A percentile compares a stretch with the other conserved stretches of the same genome.
Conservation (phyloP, 2,797 vertebrate species). For the Strix occidentalis region DNA sequence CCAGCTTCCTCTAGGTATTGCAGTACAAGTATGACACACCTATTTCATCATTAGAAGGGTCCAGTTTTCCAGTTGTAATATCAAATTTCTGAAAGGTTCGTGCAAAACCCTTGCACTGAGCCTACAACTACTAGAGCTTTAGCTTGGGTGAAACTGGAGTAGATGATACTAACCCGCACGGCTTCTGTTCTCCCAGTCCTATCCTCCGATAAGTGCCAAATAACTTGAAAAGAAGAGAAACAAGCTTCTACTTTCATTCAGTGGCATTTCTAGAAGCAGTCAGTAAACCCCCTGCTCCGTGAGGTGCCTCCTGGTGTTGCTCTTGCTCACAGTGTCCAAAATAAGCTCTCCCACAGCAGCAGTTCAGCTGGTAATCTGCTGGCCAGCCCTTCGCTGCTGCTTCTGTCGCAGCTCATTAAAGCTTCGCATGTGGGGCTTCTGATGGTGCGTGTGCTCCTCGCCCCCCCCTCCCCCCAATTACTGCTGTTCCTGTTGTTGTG, state of each 20-base stretch:
- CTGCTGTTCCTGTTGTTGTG: not conserved
- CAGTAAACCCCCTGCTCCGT: not conserved
- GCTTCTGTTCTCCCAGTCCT: not conserved
- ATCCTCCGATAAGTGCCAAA: not conserved
- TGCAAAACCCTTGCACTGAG: not conserved
- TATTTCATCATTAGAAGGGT: not conserved
- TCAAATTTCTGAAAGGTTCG: not conserved
- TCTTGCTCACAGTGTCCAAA: not conserved
- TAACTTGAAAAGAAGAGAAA: not conserved
- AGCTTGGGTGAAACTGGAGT: not conserved
- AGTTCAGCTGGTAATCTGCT: not conserved
- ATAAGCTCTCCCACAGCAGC: not conserved
- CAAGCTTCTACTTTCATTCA: not conserved
- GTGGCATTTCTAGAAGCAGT: not conserved
- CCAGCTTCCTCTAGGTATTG: not conserved
- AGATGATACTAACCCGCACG: not conserved
- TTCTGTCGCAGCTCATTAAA: not conserved
- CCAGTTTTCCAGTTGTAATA: not conserved
- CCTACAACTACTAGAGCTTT: not conserved
- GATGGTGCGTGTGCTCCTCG: not conserved
- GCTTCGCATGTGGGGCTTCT: fast-evolving
- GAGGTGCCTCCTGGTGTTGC: not conserved
- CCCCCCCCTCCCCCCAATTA: fast-evolving
- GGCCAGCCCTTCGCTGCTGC: not conserved
- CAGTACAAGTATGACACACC: not conserved